Base-by-base conservation (phyloP, 1,140 invertebrate genomes). In the Musca domestica region DNA sequence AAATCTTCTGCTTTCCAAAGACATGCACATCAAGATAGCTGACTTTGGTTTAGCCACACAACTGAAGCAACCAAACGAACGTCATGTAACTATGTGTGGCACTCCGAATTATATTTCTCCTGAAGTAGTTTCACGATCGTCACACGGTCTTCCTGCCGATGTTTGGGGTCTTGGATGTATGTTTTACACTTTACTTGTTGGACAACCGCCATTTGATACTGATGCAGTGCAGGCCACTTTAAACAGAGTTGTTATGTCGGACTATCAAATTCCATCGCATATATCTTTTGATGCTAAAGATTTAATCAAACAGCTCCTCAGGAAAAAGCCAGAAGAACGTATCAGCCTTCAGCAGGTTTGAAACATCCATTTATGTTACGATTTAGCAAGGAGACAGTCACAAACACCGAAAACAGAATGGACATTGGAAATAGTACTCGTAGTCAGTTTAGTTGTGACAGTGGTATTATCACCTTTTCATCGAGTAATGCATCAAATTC, bases 31-130 rank as follows among this genome's bases (percentile, higher is more conserved):
- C 34, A 98, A 98, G 92, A 98, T 98, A 70, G 94, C 93, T 66
- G 96, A 98, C 86, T 98, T 98, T 88, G 96, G 96, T 58, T 84
- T 98, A 72, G 95, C 96, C 3, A 97, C 95, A 6, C 91, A 96
- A 74, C 83, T 98, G n/a, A 87, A 86, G 69, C 86, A 88, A 9
- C 90, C 92, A 6, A 92, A 96, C 84, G 95, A 98, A 78, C 95
- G 94, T 79, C 95, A 98, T 83, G 88, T 93, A 76, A 98, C 96
- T 7, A 95, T 98, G 94, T 98, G 96, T 86, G 97, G 80, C 47
- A 99, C 97, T 47, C 96, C 97, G 46, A 99, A 98, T 83, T 99
- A 96, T 81, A 99, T 99, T 73, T 96, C 96, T n/a, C 96, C 96
- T 48, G 93, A 95, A 84, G 92, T 98, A 52, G 94, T 94, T 14